phyloP scores from a whole-genome alignment of 2,888 invertebrate species.

The Eueremaeus valkanovi region DNA sequence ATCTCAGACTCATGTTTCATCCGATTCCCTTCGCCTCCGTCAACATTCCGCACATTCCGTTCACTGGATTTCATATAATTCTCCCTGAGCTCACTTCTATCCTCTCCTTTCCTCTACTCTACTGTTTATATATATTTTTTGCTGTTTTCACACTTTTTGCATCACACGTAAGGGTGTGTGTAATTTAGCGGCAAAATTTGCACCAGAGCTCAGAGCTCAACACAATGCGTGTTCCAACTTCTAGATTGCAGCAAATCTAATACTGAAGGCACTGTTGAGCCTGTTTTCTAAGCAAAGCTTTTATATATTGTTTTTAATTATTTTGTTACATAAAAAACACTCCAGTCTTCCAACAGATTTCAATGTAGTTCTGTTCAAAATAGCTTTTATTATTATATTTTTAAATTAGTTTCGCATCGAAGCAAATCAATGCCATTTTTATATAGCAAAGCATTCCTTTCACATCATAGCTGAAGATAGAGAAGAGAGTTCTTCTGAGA shows the following conservation, averaged over 20 bases:
- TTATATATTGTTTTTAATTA: not conserved
- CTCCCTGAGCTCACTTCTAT: not conserved
- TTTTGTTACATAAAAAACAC: not conserved
- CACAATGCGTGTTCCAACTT: too few relatives aligned
- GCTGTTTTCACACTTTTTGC: slow-evolving; percentile 22
- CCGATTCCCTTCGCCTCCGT: not conserved
- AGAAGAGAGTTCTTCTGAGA: too few relatives aligned
- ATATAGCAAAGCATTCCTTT: too few relatives aligned
- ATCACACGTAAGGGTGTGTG: slow-evolving; percentile 19
- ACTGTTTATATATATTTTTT: not conserved
- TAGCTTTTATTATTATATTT: not conserved
- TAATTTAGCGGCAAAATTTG: slow-evolving; percentile 28
- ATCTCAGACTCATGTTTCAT: not conserved
- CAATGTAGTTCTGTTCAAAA: not conserved
- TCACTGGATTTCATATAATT: not conserved
- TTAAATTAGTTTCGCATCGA: not conserved
- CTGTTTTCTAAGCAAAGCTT: not conserved
- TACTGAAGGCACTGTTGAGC: slow-evolving; percentile 8
- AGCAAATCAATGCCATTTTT: not conserved
- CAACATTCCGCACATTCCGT: slow-evolving; percentile 1
- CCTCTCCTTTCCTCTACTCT: not conserved
- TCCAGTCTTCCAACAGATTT: not conserved
- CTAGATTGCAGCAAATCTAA: not conserved
- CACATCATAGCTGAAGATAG: too few relatives aligned
- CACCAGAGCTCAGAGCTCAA: too few relatives aligned